A percentile compares a stretch with the other conserved stretches of the same genome.
Evolutionary conservation across 2,888 invertebrate genomes (phyloP).

Genomic region (Prostheceraeus crozeri): DNA sequence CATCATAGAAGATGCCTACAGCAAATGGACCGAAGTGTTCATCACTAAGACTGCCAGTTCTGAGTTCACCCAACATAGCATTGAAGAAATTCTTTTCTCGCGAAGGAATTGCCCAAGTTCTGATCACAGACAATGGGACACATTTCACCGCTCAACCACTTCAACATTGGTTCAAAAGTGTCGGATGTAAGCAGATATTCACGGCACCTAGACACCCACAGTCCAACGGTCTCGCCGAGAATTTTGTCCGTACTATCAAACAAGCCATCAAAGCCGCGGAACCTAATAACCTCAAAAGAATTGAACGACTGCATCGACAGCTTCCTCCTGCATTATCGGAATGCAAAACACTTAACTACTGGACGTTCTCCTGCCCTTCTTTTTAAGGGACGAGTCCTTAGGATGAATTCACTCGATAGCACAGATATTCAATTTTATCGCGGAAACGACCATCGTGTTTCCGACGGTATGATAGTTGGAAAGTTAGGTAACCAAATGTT

Average conservation of each 20-base stretch:
- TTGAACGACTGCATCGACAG: no score
- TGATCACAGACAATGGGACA: background rate
- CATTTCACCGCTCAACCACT: background rate
- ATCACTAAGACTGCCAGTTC: background rate
- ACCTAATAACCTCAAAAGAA: no score
- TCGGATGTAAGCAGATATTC: conserved; percentile 10
- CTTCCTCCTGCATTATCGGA: no score
- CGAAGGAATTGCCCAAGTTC: background rate
- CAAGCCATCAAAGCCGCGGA: background rate
- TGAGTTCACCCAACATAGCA: background rate
- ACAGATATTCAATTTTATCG: no score
- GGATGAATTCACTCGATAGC: no score
- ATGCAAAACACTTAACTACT: no score
- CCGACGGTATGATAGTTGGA: no score
- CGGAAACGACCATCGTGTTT: no score
- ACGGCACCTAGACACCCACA: background rate
- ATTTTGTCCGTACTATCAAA: conserved; percentile 7
- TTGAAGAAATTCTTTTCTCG: background rate
- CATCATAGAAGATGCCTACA: background rate
- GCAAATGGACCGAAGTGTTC: conserved; percentile 1
- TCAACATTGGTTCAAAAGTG: background rate
- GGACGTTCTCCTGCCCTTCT: no score
- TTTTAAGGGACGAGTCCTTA: no score
- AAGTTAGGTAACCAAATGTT: no score
- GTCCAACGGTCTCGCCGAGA: conserved; percentile 16